These are phyloP conservation scores for Megalops cyprinoides DNA, from an alignment of 2,797 vertebrate genomes.

Conservation along the genomic window DNA sequence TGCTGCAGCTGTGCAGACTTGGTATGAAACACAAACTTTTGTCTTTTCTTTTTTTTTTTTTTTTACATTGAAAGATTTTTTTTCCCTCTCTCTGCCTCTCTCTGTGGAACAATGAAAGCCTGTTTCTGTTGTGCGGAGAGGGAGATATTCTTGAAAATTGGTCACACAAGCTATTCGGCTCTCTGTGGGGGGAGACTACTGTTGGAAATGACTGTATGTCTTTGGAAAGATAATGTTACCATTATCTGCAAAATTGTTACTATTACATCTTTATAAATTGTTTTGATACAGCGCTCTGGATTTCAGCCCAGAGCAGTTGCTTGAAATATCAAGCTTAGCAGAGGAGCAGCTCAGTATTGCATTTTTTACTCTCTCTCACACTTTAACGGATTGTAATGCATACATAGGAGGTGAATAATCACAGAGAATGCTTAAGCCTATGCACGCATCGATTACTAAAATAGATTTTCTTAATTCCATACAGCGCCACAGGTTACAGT, in stretches of 20 bases:
- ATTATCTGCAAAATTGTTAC: conserved; percentile 46
- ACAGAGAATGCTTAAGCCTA: not conserved
- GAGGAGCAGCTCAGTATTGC: not conserved
- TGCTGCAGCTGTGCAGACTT: conserved; percentile 41
- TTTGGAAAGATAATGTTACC: conserved; percentile 53
- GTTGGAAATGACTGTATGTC: conserved; percentile 32
- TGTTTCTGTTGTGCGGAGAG: conserved; percentile 62
- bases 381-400: not conserved
- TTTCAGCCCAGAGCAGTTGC: not conserved
- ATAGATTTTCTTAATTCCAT: not conserved
- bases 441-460: not conserved
- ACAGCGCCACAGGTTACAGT: not conserved
- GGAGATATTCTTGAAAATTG: conserved; percentile 64
- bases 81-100: conserved; percentile 48
- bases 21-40: conserved; percentile 64
- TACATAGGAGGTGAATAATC: not conserved
- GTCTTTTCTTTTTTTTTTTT: conserved; percentile 41
- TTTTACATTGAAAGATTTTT: conserved; percentile 33
- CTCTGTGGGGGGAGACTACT: conserved; percentile 43
- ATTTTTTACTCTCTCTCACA: not conserved
- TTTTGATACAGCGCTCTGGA: not conserved
- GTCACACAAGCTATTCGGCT: conserved; percentile 67
- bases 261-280: conserved; percentile 11
- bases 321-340: not conserved
- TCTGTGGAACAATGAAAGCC: conserved; percentile 58